Evolutionary conservation across 2,113 vertebrate genomes (phyloP).

Genomic region (Eretmochelys imbricata): DNA sequence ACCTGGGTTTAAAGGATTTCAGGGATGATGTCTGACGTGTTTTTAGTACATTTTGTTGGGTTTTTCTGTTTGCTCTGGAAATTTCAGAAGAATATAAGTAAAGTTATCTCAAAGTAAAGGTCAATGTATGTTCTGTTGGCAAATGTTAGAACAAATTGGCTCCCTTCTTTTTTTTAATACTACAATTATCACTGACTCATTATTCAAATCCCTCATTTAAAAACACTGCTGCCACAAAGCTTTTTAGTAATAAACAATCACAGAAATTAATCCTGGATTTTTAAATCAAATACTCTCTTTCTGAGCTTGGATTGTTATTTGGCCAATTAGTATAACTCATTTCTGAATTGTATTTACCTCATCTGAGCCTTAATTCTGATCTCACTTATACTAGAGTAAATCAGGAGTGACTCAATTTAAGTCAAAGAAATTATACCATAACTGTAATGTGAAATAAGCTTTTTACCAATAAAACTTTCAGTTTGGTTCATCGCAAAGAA

Average conservation of each 20-base stretch:
- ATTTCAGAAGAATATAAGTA: neutral
- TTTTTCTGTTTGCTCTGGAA: neutral
- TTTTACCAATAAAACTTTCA: neutral
- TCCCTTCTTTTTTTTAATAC: neutral
- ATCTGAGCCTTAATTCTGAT: slow-evolving; percentile 17
- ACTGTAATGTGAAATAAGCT: neutral
- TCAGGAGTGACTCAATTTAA: neutral
- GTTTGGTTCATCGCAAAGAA: neutral
- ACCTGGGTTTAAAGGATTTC: neutral
- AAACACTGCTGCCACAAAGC: neutral
- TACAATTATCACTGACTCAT: neutral
- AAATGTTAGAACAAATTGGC: neutral
- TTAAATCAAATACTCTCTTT: neutral
- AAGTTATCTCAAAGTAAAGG: neutral
- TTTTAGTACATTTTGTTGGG: neutral
- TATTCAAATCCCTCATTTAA: neutral
- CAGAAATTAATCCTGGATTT: neutral
- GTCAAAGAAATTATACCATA: neutral
- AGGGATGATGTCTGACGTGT: neutral
- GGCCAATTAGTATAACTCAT: neutral
- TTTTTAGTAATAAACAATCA: neutral
- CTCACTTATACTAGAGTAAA: neutral
- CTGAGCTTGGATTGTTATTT: neutral
- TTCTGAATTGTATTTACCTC: slow-evolving; percentile 23
- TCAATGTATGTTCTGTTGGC: neutral